Base-by-base conservation (phyloP, 2,797 vertebrate genomes). In the Taeniopygia guttata region DNA sequence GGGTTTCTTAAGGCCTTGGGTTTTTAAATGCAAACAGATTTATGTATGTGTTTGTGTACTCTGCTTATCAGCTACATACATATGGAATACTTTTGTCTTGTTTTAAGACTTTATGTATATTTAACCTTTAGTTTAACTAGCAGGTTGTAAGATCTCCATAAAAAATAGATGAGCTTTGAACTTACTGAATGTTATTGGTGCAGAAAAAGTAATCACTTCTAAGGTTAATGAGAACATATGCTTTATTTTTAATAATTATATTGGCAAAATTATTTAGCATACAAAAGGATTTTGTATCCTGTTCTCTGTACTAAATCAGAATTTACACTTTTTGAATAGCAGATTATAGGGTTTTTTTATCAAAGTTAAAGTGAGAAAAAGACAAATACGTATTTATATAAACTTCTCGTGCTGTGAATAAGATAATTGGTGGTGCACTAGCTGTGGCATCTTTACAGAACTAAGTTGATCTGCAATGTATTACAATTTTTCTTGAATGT, bases 71-170 rank as follows among this genome's bases (percentile, higher is more conserved):
- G 62, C 30, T 91, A 66, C 75, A 70, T 95, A 90, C 84, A 77
- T 95, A 89, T 79, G 80, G 92, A 96, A 97, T 96, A 95, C 82
- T 96, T 95, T 81, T 91, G 72, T 96, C 95, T 98, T 97, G 92
- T 97, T 98, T 93, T 96, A 97, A 97, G 97, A 97, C 89, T 98
- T 98, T 97, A 98, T 97, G 97, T 98, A 97, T 97, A 97, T 97
- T 98, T 98, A 98, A 98, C 98, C 97, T 98, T 98, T 98, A 97
- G 97, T 98, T 98, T 98, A 97, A 97, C 97, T 98, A 97, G 95
- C 97, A 97, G 93, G 95, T 97, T 97, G 95, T 97, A 96, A 97
- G 95, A 98, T 97, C 97, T 97, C 96, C 97, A 97, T 98, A 97
- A 98, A 98, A 97, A 98, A 97, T 97, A 98, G 96, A 98, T 98